phyloP scores from a whole-genome alignment of 30 jellyfish, hydroid and myxozoan genomes.

The Pseudorhiza aurosa region DNA sequence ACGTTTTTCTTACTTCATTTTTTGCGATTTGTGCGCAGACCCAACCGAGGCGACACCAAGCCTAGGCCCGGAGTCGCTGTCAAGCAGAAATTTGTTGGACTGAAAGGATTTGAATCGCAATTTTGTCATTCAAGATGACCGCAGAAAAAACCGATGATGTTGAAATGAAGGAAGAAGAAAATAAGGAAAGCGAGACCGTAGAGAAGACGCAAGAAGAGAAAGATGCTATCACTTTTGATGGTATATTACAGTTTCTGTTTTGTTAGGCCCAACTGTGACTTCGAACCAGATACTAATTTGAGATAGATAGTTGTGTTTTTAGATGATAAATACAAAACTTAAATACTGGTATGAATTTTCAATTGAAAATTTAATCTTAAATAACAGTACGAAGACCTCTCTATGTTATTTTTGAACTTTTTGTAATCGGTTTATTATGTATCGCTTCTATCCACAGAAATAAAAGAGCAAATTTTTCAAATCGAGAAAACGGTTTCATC shows the following conservation, averaged over 20 bases:
- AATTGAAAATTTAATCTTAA: no score
- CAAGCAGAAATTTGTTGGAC: neutral
- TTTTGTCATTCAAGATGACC: slow-evolving; percentile 23
- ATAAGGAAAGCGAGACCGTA: slow-evolving; percentile 24
- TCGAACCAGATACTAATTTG: no score
- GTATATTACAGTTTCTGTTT: no score
- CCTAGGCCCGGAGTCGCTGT: neutral
- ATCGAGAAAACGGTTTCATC: slow-evolving; percentile 82
- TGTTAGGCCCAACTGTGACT: no score
- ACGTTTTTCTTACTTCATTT: no score
- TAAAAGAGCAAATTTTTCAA: slow-evolving; percentile 88
- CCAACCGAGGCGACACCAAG: no score
- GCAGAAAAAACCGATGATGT: slow-evolving; percentile 66
- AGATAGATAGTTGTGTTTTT: no score
- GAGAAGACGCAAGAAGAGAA: slow-evolving; percentile 82
- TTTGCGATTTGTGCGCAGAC: no score
- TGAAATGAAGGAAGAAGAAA: slow-evolving; percentile 81
- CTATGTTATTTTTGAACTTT: neutral
- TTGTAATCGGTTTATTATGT: neutral
- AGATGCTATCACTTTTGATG: slow-evolving; percentile 80
- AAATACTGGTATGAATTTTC: no score
- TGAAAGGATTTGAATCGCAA: neutral
- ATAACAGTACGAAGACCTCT: no score
- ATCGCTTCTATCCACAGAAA: slow-evolving; percentile 42
- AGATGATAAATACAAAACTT: no score